Conservation (phyloP, 2,113 vertebrate genomes). For the Cryptoleucopteryx plumbea region DNA sequence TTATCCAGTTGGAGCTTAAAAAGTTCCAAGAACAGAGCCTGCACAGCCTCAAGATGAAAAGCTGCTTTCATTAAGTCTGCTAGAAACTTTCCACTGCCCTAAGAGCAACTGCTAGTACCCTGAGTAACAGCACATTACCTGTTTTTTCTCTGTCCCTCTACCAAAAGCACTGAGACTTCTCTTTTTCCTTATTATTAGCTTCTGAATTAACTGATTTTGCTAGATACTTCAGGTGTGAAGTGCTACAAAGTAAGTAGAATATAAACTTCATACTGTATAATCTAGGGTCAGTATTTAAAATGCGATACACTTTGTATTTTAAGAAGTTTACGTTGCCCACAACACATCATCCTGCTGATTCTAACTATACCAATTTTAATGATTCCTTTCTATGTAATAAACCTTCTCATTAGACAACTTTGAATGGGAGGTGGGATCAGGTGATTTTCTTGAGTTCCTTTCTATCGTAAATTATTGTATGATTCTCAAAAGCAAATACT, state of each 20-base stretch:
- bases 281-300: background rate
- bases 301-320: background rate
- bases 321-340: background rate
- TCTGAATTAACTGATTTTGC: background rate
- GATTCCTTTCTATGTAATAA: background rate
- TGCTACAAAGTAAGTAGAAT: background rate
- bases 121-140: background rate
- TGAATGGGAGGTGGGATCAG: background rate
- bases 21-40: background rate
- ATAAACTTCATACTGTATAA: background rate
- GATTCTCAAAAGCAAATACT: background rate
- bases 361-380: background rate
- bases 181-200: background rate
- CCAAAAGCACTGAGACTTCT: background rate
- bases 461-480: background rate
- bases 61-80: background rate
- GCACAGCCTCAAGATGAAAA: background rate
- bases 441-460: background rate
- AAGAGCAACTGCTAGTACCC: background rate
- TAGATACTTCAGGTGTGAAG: background rate
- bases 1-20: background rate
- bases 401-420: background rate
- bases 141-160: background rate
- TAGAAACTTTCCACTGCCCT: background rate
- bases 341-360: background rate